These are phyloP conservation scores for Nomada hirtipes DNA, from an alignment of 2,888 invertebrate genomes.

Conservation along the genomic window DNA sequence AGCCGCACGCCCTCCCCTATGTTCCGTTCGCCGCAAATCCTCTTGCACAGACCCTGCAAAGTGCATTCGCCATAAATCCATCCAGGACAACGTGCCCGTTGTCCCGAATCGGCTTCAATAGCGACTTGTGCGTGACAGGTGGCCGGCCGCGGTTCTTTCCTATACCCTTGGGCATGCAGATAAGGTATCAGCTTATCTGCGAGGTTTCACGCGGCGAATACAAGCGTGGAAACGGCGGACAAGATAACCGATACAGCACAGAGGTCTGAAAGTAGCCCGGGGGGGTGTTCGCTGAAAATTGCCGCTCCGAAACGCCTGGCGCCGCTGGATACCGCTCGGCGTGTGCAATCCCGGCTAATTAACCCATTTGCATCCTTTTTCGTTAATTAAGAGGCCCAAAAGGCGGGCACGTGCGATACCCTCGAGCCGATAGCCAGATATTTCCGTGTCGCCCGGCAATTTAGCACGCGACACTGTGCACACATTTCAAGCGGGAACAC, in stretches of 20 bases:
- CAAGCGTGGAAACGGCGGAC: slow-evolving; percentile 39
- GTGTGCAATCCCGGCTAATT: slow-evolving; percentile 41
- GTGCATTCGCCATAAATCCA: not conserved
- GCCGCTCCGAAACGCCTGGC: not conserved
- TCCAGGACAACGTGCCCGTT: slow-evolving; percentile 13
- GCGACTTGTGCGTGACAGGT: slow-evolving; percentile 41
- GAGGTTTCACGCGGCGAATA: slow-evolving; percentile 45
- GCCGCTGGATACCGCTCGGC: not conserved
- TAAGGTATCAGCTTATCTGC: slow-evolving; percentile 56
- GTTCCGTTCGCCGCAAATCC: too few relatives aligned
- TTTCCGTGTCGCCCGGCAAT: slow-evolving; percentile 19
- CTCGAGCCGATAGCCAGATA: not conserved
- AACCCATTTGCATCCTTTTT: slow-evolving; percentile 39
- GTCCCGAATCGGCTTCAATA: slow-evolving; percentile 17
- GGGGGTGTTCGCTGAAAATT: slow-evolving; percentile 8
- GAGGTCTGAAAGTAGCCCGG: slow-evolving; percentile 9
- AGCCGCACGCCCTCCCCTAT: too few relatives aligned
- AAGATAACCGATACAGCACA: slow-evolving; percentile 34
- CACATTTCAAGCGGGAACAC: slow-evolving; percentile 4
- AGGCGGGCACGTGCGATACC: slow-evolving; percentile 7
- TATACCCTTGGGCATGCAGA: slow-evolving; percentile 38
- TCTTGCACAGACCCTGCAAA: not conserved
- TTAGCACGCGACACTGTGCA: slow-evolving; percentile 10
- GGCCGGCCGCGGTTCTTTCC: slow-evolving; percentile 39
- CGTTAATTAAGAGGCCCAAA: slow-evolving; percentile 33